These are phyloP conservation scores for Tenualosa thibaudeaui DNA, from an alignment of 2,797 vertebrate genomes.

Conservation along the genomic window DNA sequence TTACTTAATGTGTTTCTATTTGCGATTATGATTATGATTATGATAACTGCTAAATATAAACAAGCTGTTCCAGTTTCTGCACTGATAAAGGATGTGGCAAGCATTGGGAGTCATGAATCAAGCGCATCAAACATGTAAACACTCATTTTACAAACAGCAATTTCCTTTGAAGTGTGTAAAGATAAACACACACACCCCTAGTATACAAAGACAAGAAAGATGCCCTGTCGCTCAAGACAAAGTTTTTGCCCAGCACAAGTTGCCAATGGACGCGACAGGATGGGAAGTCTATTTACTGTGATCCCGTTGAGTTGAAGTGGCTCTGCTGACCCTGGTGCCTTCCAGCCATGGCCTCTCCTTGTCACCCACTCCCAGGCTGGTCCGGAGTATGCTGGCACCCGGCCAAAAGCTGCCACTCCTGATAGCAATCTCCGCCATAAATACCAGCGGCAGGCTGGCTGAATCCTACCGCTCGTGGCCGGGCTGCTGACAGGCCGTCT, in stretches of 20 bases:
- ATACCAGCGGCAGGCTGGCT: not conserved
- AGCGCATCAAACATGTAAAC: not conserved
- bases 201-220: too few species aligned
- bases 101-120: not conserved
- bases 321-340: not conserved
- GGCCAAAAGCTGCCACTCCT: not conserved
- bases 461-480: not conserved
- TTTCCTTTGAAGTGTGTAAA: not conserved
- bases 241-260: not conserved
- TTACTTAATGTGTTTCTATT: slow-evolving; percentile 1
- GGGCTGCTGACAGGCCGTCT: not conserved
- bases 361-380: not conserved
- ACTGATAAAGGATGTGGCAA: not conserved
- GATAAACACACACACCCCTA: not conserved
- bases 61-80: slow-evolving; percentile 10
- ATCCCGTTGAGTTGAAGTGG: not conserved
- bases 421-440: not conserved
- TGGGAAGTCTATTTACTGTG: not conserved
- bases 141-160: not conserved
- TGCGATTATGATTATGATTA: slow-evolving; percentile 20
- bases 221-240: too few species aligned
- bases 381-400: not conserved
- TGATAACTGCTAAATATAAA: not conserved
- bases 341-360: not conserved
- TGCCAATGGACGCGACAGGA: too few species aligned